Conservation (phyloP, 2,113 vertebrate genomes). For the Lichenostomus cassidix region DNA sequence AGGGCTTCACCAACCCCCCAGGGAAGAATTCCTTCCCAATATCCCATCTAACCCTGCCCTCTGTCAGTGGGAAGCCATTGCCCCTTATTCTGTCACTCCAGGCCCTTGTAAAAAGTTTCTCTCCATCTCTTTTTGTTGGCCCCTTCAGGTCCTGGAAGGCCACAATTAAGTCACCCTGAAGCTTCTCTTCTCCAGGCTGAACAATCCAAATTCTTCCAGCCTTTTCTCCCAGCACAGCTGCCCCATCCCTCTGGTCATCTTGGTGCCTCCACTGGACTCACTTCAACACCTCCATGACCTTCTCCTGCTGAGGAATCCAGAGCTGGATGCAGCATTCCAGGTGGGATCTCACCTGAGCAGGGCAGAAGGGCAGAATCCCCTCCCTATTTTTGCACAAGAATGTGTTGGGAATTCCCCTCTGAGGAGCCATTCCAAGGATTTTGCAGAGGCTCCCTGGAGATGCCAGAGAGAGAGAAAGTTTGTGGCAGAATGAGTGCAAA, state of each 20-base stretch:
- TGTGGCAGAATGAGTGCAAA: background rate
- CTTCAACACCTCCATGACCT: background rate
- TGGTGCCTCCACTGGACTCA: background rate
- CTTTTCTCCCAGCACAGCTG: background rate
- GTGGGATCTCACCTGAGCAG: background rate
- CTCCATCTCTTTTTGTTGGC: background rate
- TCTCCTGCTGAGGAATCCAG: too few species aligned
- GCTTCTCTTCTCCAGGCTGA: background rate
- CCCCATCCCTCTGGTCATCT: background rate
- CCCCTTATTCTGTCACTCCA: background rate
- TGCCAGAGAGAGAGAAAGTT: accelerated
- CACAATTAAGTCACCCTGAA: background rate
- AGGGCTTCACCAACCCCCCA: accelerated
- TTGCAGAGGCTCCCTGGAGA: background rate
- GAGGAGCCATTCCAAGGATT: background rate
- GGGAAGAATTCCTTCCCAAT: background rate
- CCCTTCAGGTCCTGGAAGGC: background rate
- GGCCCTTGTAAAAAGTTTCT: accelerated
- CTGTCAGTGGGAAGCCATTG: background rate
- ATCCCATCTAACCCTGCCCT: background rate
- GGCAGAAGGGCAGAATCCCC: background rate
- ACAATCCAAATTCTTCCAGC: background rate
- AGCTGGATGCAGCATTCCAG: background rate
- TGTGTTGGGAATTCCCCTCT: background rate
- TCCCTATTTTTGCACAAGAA: background rate